These are phyloP conservation scores for Pterocles burchelli DNA, from an alignment of 2,113 vertebrate genomes.

Conservation along the genomic window DNA sequence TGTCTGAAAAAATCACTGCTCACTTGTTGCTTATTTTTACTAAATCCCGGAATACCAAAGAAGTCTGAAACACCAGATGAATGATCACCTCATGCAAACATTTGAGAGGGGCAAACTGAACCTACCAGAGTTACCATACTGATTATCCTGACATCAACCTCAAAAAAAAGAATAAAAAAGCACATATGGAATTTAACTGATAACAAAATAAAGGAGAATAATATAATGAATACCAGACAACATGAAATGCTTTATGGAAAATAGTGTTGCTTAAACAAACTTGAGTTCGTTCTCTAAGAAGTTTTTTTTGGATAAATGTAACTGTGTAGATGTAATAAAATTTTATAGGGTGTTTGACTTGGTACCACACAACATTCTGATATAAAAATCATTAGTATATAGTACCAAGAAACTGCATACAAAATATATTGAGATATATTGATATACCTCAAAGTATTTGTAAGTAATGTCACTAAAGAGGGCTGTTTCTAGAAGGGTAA, in stretches of 20 bases:
- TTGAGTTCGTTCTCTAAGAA: slow-evolving; percentile 19
- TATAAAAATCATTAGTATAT: neutral
- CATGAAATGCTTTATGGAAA: slow-evolving; percentile 42
- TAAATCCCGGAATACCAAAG: slow-evolving; percentile 1
- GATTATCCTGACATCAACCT: slow-evolving; percentile 30
- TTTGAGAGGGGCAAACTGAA: neutral
- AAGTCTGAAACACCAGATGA: slow-evolving; percentile 7
- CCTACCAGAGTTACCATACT: slow-evolving; percentile 12
- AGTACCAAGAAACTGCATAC: neutral
- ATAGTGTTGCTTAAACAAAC: slow-evolving; percentile 44
- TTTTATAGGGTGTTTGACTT: slow-evolving; percentile 49
- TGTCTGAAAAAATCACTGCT: slow-evolving; percentile 1
- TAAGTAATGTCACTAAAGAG: neutral
- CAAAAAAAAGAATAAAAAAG: slow-evolving; percentile 39
- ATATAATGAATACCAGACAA: slow-evolving; percentile 59
- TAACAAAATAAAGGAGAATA: slow-evolving; percentile 49
- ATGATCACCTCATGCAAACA: slow-evolving; percentile 7
- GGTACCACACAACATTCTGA: slow-evolving; percentile 44
- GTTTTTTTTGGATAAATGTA: slow-evolving; percentile 30
- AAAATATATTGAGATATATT: neutral
- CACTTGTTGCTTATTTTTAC: slow-evolving; percentile 26
- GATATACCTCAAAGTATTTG: neutral
- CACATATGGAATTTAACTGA: slow-evolving; percentile 45
- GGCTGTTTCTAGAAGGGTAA: neutral
- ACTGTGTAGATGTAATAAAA: slow-evolving; percentile 32